Conservation (phyloP, 2,113 vertebrate species). For the Sardina pilchardus region DNA sequence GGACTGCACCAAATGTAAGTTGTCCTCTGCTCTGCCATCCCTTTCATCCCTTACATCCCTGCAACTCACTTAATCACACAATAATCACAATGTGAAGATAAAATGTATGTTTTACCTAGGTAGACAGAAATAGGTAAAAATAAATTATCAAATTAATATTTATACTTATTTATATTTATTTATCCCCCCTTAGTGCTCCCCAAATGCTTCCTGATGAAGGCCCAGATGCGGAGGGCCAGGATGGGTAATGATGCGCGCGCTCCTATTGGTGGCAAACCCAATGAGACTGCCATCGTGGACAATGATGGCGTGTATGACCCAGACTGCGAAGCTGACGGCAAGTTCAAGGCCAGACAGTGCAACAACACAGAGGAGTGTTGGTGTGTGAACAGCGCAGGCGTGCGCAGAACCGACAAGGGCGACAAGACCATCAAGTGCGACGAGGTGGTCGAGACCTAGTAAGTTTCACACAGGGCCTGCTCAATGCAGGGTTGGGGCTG, state of each 20-base stretch:
- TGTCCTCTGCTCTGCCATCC: not conserved
- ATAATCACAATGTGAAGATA: too few species aligned
- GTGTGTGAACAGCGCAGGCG: constrained; percentile 95
- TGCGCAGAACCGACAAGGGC: constrained; percentile 86
- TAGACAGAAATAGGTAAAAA: not conserved
- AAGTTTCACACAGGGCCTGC: constrained; percentile 58
- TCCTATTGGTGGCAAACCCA: constrained; percentile 65
- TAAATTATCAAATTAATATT: not conserved
- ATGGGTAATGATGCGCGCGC: constrained; percentile 38
- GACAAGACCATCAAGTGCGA: constrained; percentile 74
- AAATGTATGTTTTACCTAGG: too few species aligned
- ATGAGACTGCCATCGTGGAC: constrained; percentile 77
- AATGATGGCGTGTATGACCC: constrained; percentile 95
- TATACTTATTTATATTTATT: too few species aligned
- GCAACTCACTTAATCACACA: too few species aligned
- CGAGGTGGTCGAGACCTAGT: constrained; percentile 84
- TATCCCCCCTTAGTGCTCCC: constrained; percentile 77
- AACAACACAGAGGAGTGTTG: constrained; percentile 84
- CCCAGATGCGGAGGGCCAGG: constrained; percentile 69
- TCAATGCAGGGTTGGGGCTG: not conserved
- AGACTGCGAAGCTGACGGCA: constrained; percentile 73
- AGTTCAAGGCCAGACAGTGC: constrained; percentile 89
- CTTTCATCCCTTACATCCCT: too few species aligned
- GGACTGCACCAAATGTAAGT: constrained; percentile 58
- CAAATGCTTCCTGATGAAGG: constrained; percentile 91